Base-by-base conservation (phyloP, 2,797 vertebrate species). In the Melanotaenia maccullochi region DNA sequence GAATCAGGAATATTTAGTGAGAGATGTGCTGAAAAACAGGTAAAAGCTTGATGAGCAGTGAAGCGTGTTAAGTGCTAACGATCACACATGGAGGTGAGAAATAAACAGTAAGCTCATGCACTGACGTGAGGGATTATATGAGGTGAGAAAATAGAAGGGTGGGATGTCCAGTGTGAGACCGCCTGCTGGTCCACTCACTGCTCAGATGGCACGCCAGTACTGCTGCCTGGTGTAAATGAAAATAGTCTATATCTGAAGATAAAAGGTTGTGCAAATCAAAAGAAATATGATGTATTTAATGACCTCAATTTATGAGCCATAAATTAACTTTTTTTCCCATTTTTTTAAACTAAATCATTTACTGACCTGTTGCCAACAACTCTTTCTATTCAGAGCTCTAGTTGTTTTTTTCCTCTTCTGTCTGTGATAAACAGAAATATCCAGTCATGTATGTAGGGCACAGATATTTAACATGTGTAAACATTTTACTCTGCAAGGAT, bases 1-100 rank as follows among this genome's bases (percentile, higher is more conserved):
- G 8, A 47, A 35, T 13, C n/a, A 35, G 32, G 30, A 35, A 64
- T 64, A 35, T 51, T 64, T 64, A 24, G 9, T 64, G n/a, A 4
- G 61, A 11, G n/a, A 51, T 51, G 8, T 30, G 32, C 47, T 35
- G 47, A 35, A 0, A 0, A 16, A 9, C 20, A 20, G 44, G 12
- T 63, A 58, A 20, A 33, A 32, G 20, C 18, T 33, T 32, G 44
- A 63, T 22, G 7, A 36, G 3, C 13, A 51, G 61, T 35, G 61
- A 51, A 11, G n/a, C 30, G 25, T 51, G 30, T 13, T 24, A 47
- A 51, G 7, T 51, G 61, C 30, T 59, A 58, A n/a, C 35, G 32
- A 33, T 58, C 56, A 58, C 56, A 58, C 56, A 57, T 20, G 56
- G 18, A 33, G 56, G 32, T n/a, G 30, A 35, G 56, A 58, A 57